A percentile compares a stretch with the other conserved stretches of the same genome.
Evolutionary conservation across 35 echinoderm and acorn worm species (phyloP).

Genomic region (Apostichopus californicus): DNA sequence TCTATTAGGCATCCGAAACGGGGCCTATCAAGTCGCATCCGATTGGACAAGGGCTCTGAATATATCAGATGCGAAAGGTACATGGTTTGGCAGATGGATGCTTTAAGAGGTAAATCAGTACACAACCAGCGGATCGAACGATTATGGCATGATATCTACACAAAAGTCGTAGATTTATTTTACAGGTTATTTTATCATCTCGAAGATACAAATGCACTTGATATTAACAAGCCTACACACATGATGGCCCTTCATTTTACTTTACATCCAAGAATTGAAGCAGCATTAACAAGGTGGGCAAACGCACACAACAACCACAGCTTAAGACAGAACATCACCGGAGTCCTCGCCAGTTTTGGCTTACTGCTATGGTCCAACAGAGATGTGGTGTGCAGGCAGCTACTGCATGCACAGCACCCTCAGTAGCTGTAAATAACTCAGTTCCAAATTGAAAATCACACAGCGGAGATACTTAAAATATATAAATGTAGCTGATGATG

Average conservation of each 20-base stretch:
- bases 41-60: conserved; percentile 40
- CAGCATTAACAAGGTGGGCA: background rate
- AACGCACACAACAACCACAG: conserved; percentile 31
- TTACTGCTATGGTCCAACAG: background rate
- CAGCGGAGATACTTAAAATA: no score
- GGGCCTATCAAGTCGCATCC: conserved; percentile 47
- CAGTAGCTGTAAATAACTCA: no score
- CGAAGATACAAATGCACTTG: conserved; percentile 8
- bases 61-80: conserved; percentile 29
- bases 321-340: conserved; percentile 32
- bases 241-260: conserved; percentile 32
- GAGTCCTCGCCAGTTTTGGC: background rate
- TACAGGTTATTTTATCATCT: background rate
- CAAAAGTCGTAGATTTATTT: background rate
- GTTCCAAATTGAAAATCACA: no score
- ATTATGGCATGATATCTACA: conserved; percentile 35
- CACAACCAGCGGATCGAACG: no score
- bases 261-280: conserved; percentile 14
- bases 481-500: no score
- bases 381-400: background rate
- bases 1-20: background rate
- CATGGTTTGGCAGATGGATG: conserved; percentile 42
- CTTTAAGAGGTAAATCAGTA: conserved; percentile 33
- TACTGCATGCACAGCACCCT: no score
- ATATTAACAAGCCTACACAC: conserved; percentile 10